A percentile compares a stretch with the other conserved stretches of the same genome.
These are phyloP conservation scores for Iselma pallidipennis DNA, from an alignment of 2,888 invertebrate genomes.

Conservation along the genomic window DNA sequence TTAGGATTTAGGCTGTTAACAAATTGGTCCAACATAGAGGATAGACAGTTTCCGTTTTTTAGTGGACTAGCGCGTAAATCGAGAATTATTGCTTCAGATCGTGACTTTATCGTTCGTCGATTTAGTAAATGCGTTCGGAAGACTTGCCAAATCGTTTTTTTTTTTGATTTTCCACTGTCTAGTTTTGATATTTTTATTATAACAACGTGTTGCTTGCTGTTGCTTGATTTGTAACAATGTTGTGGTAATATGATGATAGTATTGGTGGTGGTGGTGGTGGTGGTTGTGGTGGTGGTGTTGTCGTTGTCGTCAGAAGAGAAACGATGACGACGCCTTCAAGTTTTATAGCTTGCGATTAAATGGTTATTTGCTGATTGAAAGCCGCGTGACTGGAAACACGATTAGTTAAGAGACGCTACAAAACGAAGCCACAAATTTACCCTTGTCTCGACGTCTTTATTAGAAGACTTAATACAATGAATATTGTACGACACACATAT, in stretches of 20 bases:
- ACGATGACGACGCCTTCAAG: slow-evolving; percentile 5
- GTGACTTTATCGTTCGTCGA: no score
- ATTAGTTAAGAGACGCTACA: slow-evolving; percentile 28
- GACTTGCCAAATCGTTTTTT: no score
- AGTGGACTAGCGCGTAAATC: no score
- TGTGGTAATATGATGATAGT: slow-evolving; percentile 10
- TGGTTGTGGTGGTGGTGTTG: slow-evolving; percentile 2
- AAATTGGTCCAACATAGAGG: no score
- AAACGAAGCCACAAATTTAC: slow-evolving; percentile 22
- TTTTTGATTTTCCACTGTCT: no score
- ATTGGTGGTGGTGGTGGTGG: slow-evolving; percentile 2
- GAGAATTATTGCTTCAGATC: no score
- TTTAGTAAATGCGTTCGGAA: no score
- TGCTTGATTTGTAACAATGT: slow-evolving; percentile 20
- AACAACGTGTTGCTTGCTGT: no score
- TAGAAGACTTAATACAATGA: no score
- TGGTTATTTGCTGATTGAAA: slow-evolving; percentile 30
- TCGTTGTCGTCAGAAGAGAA: neutral
- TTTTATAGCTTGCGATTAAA: slow-evolving; percentile 24
- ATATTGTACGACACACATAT: no score
- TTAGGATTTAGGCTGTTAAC: no score
- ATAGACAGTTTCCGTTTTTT: no score
- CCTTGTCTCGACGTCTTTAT: slow-evolving; percentile 12
- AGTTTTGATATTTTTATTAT: slow-evolving; percentile 22
- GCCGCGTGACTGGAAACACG: slow-evolving; percentile 36